A percentile compares a stretch with the other conserved stretches of the same genome.
Conservation (phyloP, 2,888 invertebrate genomes). For the Caenorhabditis sp. region DNA sequence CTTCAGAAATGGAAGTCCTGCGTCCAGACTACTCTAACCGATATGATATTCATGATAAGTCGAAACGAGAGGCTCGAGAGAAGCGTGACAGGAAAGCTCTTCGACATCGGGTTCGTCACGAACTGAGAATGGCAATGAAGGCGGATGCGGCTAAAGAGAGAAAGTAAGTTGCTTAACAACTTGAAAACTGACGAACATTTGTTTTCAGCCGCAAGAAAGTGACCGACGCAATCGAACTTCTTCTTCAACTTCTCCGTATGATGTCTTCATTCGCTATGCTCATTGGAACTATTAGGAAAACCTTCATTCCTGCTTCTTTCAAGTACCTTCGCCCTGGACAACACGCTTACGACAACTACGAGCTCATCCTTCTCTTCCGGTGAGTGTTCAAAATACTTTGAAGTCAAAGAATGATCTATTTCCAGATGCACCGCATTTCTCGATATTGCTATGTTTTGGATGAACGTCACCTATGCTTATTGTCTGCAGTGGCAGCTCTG, state of each 20-base stretch:
- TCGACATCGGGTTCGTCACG: constrained; percentile 68
- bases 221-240: constrained; percentile 80
- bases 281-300: constrained; percentile 81
- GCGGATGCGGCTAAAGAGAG: constrained; percentile 76
- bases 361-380: constrained; percentile 79
- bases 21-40: constrained; percentile 73
- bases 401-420: too few species aligned
- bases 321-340: constrained; percentile 75
- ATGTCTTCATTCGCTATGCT: constrained; percentile 81
- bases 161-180: constrained; percentile 61
- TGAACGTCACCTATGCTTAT: constrained; percentile 76
- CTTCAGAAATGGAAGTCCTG: constrained; percentile 72
- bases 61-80: constrained; percentile 67
- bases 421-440: constrained; percentile 77
- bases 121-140: constrained; percentile 76
- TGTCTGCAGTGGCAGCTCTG: constrained; percentile 81
- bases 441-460: constrained; percentile 81
- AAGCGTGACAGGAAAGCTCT: constrained; percentile 72
- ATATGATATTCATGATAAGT: constrained; percentile 70
- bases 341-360: constrained; percentile 78
- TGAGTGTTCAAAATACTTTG: constrained; percentile 29
- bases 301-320: constrained; percentile 79
- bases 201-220: constrained; percentile 75
- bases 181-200: neutral
- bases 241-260: constrained; percentile 79